Percentiles rank a stretch among this genome's conserved stretches.
These are phyloP conservation scores for Chalcis sispes DNA, from an alignment of 2,888 invertebrate species.

Conservation along the genomic window DNA sequence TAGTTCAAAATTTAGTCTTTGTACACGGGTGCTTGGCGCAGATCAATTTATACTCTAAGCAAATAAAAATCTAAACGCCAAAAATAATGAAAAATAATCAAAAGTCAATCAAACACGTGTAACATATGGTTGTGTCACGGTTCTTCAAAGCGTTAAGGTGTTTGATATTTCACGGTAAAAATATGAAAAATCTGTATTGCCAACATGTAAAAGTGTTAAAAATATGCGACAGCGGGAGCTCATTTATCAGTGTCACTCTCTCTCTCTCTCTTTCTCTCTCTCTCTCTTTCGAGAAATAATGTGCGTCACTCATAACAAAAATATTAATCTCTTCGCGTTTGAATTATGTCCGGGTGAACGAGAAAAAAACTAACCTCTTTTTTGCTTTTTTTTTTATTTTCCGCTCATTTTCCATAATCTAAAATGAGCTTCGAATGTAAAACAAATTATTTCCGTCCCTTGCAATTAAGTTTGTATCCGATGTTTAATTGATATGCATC, in stretches of 20 bases:
- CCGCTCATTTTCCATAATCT: neutral
- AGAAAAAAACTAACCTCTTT: slow-evolving; percentile 3
- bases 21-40: too few relatives aligned
- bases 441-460: too few relatives aligned
- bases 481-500: too few relatives aligned
- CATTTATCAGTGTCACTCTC: slow-evolving; percentile 51
- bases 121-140: slow-evolving; percentile 8
- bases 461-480: too few relatives aligned
- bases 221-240: slow-evolving; percentile 32
- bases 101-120: slow-evolving; percentile 29
- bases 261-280: too few relatives aligned
- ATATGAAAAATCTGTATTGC: slow-evolving; percentile 22
- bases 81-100: slow-evolving; percentile 9
- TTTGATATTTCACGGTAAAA: slow-evolving; percentile 22
- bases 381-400: neutral
- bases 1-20: too few relatives aligned
- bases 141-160: slow-evolving; percentile 10
- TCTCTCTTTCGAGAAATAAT: slow-evolving; percentile 43
- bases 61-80: neutral
- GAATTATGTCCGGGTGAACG: slow-evolving; percentile 27
- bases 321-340: slow-evolving; percentile 51
- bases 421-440: too few relatives aligned
- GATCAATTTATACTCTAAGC: neutral
- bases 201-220: slow-evolving; percentile 43
- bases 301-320: slow-evolving; percentile 46